A percentile compares a stretch with the other conserved stretches of the same genome.
These are phyloP conservation scores for Neosilurus hyrtlii DNA, from an alignment of 2,797 vertebrate genomes.

Conservation along the genomic window DNA sequence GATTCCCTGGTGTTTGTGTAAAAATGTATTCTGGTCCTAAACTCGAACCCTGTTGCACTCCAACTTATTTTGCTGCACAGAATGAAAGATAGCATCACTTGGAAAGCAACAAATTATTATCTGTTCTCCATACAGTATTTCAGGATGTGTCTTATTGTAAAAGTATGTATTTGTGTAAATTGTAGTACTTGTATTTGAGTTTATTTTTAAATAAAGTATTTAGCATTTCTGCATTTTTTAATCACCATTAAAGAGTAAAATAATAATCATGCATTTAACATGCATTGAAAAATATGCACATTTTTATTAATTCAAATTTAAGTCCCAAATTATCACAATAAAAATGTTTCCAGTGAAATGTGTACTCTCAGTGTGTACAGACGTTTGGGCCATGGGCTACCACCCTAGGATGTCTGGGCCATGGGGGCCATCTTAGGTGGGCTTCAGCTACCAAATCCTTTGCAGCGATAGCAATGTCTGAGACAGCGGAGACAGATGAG, in stretches of 20 bases:
- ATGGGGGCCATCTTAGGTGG: too few relatives aligned
- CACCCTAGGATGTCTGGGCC: too few relatives aligned
- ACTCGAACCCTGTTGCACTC: background rate
- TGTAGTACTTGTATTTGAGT: background rate
- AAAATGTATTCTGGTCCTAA: background rate
- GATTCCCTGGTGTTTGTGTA: slow-evolving; percentile 15
- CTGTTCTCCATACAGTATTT: background rate
- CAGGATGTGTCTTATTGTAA: background rate
- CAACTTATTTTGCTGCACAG: background rate
- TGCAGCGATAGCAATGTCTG: background rate
- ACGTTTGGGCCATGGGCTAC: too few relatives aligned
- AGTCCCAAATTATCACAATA: background rate
- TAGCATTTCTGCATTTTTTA: background rate
- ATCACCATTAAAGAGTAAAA: background rate
- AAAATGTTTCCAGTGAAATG: too few relatives aligned
- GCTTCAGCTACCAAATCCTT: background rate
- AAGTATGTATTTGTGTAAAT: background rate
- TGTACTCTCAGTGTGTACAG: too few relatives aligned
- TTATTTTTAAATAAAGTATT: background rate
- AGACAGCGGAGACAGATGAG: background rate
- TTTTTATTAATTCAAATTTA: background rate
- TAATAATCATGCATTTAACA: background rate
- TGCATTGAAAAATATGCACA: background rate
- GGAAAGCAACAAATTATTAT: background rate
- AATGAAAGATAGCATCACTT: background rate